Percentiles rank a stretch among this genome's conserved stretches.
These are phyloP conservation scores for Zenarchopterus dispar DNA, from an alignment of 2,797 vertebrate genomes.

Conservation along the genomic window DNA sequence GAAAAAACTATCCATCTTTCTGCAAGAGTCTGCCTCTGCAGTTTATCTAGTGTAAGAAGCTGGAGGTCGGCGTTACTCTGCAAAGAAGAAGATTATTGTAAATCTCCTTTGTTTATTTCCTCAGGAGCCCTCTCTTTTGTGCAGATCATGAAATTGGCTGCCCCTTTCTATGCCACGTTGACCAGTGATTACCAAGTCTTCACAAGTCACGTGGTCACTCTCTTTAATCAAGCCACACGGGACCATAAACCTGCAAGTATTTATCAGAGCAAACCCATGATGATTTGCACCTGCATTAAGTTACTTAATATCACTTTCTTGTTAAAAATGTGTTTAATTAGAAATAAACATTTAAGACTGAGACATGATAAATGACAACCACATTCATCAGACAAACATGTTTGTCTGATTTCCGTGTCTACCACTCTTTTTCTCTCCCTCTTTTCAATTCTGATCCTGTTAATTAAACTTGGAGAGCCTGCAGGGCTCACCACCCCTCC, in stretches of 20 bases:
- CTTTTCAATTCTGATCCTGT: constrained; percentile 85
- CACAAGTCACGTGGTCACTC: constrained; percentile 17
- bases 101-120: constrained; percentile 50
- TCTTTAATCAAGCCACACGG: constrained; percentile 5
- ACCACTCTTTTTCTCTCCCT: constrained; percentile 24
- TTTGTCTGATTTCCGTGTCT: constrained; percentile 37
- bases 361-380: constrained; percentile 33
- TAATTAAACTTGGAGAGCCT: constrained; percentile 91
- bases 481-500: constrained; percentile 36
- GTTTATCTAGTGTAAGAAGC: constrained; percentile 37
- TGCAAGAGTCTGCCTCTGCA: constrained; percentile 17
- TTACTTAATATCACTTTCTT: too few species aligned
- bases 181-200: not conserved
- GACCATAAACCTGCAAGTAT: not conserved
- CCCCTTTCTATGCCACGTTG: constrained; percentile 22
- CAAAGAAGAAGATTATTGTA: constrained; percentile 27
- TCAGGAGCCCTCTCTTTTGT: constrained; percentile 52
- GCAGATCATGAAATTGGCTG: constrained; percentile 45
- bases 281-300: not conserved
- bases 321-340: not conserved
- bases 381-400: constrained; percentile 22
- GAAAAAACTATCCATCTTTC: not conserved
- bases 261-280: constrained; percentile 3
- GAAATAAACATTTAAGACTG: constrained; percentile 10
- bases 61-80: constrained; percentile 53